A percentile compares a stretch with the other conserved stretches of the same genome.
Conservation (phyloP, 2,888 invertebrate species). For the Muscina levida region DNA sequence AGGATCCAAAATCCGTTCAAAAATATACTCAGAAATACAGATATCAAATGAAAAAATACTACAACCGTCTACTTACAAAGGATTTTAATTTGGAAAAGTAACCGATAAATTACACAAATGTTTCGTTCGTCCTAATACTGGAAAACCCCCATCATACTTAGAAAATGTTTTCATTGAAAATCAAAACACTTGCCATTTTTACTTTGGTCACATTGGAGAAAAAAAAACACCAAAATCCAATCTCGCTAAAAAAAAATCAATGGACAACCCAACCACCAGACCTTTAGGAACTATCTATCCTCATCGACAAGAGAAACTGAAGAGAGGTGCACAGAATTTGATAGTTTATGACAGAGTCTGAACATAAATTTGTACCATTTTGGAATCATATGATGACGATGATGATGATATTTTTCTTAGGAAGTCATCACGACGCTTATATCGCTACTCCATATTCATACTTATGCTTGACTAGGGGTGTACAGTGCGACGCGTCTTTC, state of each 20-base stretch:
- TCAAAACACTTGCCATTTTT: slow-evolving; percentile 57
- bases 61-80: too few relatives aligned
- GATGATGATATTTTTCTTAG: slow-evolving; percentile 63
- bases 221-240: slow-evolving; percentile 27
- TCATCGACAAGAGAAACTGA: slow-evolving; percentile 4
- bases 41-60: too few relatives aligned
- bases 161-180: slow-evolving; percentile 28
- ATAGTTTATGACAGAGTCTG: slow-evolving; percentile 56
- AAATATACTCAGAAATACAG: too few relatives aligned
- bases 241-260: slow-evolving; percentile 40
- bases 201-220: neutral
- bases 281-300: neutral
- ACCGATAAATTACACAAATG: too few relatives aligned
- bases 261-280: neutral
- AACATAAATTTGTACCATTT: slow-evolving; percentile 52
- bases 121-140: too few relatives aligned
- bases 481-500: slow-evolving; percentile 50
- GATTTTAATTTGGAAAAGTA: too few relatives aligned
- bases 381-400: slow-evolving; percentile 48
- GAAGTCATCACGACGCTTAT: slow-evolving; percentile 64
- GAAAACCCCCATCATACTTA: too few relatives aligned
- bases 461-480: neutral
- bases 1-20: too few relatives aligned
- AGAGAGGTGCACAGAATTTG: slow-evolving; percentile 35
- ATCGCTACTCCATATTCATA: slow-evolving; percentile 17